These are phyloP conservation scores for Siphlonurus alternatus DNA, from an alignment of 2,888 invertebrate genomes.

Conservation along the genomic window DNA sequence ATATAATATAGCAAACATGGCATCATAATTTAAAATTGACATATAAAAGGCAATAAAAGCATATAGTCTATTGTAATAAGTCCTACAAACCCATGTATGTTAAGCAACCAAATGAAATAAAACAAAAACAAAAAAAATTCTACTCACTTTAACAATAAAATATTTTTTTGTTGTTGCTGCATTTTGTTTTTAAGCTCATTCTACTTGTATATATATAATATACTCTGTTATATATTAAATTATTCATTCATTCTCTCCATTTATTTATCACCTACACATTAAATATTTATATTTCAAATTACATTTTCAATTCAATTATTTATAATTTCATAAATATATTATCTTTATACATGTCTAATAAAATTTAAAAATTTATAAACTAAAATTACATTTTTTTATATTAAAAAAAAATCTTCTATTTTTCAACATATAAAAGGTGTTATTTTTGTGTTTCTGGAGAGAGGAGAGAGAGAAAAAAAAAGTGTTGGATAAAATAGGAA, in stretches of 20 bases:
- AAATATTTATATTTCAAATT: conserved; percentile 1
- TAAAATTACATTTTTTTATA: neutral
- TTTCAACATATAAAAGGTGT: neutral
- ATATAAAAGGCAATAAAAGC: no score
- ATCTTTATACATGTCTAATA: neutral
- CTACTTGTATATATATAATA: no score
- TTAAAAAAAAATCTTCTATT: neutral
- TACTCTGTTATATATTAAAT: no score
- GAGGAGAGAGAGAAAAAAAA: neutral
- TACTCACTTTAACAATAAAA: no score
- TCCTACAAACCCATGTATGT: no score
- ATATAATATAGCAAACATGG: no score
- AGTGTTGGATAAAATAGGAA: neutral
- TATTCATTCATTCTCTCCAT: conserved; percentile 1
- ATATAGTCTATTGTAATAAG: no score
- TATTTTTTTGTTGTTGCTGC: no score
- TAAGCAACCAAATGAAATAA: no score
- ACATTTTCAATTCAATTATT: conserved; percentile 1
- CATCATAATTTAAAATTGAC: no score
- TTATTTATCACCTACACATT: neutral
- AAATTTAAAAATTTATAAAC: neutral
- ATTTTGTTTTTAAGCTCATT: no score
- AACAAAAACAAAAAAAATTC: no score
- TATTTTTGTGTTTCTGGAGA: neutral
- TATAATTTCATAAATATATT: conserved; percentile 3